Base-by-base conservation (phyloP, 2,888 invertebrate species). In the Ecdyonurus torrentis region DNA sequence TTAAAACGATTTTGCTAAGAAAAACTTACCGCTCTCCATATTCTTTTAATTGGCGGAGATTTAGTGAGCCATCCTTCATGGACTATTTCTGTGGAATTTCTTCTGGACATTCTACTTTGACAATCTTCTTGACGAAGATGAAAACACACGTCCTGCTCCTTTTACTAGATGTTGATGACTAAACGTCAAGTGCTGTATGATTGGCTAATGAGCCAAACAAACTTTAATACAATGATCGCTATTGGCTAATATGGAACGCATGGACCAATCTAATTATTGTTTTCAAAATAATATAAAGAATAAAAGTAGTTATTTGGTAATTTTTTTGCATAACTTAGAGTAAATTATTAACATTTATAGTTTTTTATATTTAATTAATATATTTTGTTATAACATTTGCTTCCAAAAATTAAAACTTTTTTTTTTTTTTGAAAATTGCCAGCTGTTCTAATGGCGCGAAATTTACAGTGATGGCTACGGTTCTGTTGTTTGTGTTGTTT, bases 21-120 rank as follows among this genome's bases (percentile, higher is more conserved):
- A n/a, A 65, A 67, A 85, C 91, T 87, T 82, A 95, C 95, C 77
- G 93, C 92, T 82, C 91, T 84, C 86, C 91, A 93, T 73, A 92
- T 86, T 70, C 89, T 82, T 79, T 91, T 93, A 64, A 89, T 86
- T 65, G 95, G 95, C 69, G 95, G 95, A 65, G 95, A 95, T 80
- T 96, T 96, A 66, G 89, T 92, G 70, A 96, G 81, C 94, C 94
- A 96, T 67, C 96, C 96, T 77, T 91, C 90, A 73, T 88, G 86
- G 68, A 91, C 86, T 67, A 88, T 83, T 76, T 89, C 89, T 74
- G 81, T 78, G 67, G 55, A 55, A 55, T 77, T 78, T 69, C 75
- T 77, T 72, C 76, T 78, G 62, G 76, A 74, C 77, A 75, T 76
- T 63, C 23, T 20, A 37, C 37, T 37, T 37, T 37, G 37, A 37